Evolutionary conservation across 2,888 invertebrate species (phyloP), one percentile per base, ranked within the genome.

Genomic region (Netelia fuscicornis): DNA sequence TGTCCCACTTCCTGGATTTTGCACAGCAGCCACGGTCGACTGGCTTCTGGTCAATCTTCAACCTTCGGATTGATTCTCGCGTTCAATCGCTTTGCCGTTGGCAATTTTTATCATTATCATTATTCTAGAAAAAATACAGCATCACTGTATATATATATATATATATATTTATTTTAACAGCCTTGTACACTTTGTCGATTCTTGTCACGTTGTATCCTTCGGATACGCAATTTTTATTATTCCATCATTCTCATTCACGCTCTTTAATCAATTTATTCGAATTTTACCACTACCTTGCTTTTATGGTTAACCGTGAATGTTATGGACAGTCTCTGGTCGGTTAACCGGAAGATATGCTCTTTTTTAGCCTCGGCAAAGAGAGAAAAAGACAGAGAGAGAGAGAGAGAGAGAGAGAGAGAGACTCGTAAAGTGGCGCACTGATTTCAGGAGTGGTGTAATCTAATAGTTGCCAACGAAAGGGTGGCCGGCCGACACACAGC

Each of bases 11-110:
- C 78, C 81, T 11, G 48, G 77, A 67, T 56, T 74, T 68, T 83
- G 58, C 44, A 48, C 44, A 44, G 37, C 67, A 37, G 70, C 62
- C 62, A 72, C 77, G 48, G 44, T 71, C 54, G 83, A 88, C 78
- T 85, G 88, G 86, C 86, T 88, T 87, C 89, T 87, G 87, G 85
- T 88, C 88, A 87, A 86, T 85, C 87, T 88, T 87, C 86, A 87
- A 88, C 89, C 89, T 87, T 87, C 85, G 87, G 88, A 89, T 89
- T 90, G 89, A 90, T 89, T 90, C 89, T 89, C 89, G 86, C 85
- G 85, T 65, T 58, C 71, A 65, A 65, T 72, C 48, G 42, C 62
- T 52, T 72, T 65, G 70, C 80, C 37, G 64, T 23, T 2, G 71
- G 79, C 64, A 56, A 56, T 23, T 25, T 20, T 48, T 48, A 48